Evolutionary conservation across 2,113 vertebrate species (phyloP), one percentile per base, ranked within the genome.

Genomic region (Scophthalmus maximus): DNA sequence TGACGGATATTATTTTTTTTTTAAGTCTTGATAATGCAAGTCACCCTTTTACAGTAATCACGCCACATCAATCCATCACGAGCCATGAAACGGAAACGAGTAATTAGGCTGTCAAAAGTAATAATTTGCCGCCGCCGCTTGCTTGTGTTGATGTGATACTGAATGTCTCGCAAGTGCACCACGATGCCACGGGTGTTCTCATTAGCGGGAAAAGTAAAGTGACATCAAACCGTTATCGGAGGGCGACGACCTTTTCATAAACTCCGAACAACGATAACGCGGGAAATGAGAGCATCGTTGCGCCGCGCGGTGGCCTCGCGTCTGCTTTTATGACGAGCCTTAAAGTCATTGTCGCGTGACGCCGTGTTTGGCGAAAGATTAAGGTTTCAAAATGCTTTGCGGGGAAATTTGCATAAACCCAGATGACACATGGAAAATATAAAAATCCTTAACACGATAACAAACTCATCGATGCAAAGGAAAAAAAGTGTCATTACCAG

Each of bases 71-170:
- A 63, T 81, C 70, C 47, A 0, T 65, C 60, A 42, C 18, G 32
- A 50, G 42, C 27, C 25, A 6, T 50, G 6, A 34, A 81, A 66
- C 50, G 73, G 34, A 56, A 12, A 12, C 9, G 9, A 52, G 29
- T 60, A 58, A 81, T 79, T 49, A 70, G 27, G 42, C 61, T 40
- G 49, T 77, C 56, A 68, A 10, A 76, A 23, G 27, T 32, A n/a
- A 51, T 60, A 20, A 64, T 70, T 56, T 42, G 26, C 68, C 23
- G 3, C 12, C 6, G 1, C 29, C 67, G 12, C n/a, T 32, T 78
- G 59, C 67, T 63, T 69, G 42, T 78, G 59, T 83, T 78, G 58
- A 32, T n/a, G 6, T 3, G 44, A 14, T 3, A 12, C 32, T 23
- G 25, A 25, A 44, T n/a, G 44, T 59, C 25, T 20, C 9, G 18